Evolutionary conservation across 2,888 invertebrate genomes (phyloP).

Genomic region (Drosophila emarginata): DNA sequence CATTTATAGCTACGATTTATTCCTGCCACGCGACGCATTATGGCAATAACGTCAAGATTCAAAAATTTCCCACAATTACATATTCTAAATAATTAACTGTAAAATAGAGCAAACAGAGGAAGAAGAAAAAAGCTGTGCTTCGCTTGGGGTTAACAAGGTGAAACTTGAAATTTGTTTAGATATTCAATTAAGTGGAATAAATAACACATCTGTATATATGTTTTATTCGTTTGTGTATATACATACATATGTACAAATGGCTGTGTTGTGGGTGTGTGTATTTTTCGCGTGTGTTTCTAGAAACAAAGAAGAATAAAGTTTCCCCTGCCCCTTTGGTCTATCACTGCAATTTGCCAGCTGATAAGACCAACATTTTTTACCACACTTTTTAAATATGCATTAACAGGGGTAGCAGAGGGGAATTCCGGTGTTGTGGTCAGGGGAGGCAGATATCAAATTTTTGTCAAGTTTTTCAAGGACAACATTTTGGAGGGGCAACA

Average conservation of each 20-base stretch:
- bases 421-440: no score
- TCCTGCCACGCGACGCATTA: slow-evolving; percentile 40
- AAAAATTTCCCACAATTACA: slow-evolving; percentile 14
- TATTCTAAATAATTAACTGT: slow-evolving; percentile 32
- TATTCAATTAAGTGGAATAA: slow-evolving; percentile 46
- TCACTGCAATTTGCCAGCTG: slow-evolving; percentile 5
- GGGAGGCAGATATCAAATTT: neutral
- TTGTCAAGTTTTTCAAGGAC: slow-evolving; percentile 11
- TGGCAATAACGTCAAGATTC: neutral
- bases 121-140: slow-evolving; percentile 10
- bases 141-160: slow-evolving; percentile 54
- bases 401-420: no score
- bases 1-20: slow-evolving; percentile 11
- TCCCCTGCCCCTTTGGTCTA: neutral
- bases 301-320: slow-evolving; percentile 35
- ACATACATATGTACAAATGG: neutral
- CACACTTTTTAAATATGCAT: slow-evolving; percentile 2
- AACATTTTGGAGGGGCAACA: slow-evolving; percentile 57
- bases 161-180: slow-evolving; percentile 50
- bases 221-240: neutral
- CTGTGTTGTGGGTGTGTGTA: neutral
- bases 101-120: slow-evolving; percentile 10
- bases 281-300: neutral
- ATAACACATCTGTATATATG: neutral
- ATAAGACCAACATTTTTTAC: neutral